Conservation (phyloP, 2,797 vertebrate species). For the Ibycter americanus region DNA sequence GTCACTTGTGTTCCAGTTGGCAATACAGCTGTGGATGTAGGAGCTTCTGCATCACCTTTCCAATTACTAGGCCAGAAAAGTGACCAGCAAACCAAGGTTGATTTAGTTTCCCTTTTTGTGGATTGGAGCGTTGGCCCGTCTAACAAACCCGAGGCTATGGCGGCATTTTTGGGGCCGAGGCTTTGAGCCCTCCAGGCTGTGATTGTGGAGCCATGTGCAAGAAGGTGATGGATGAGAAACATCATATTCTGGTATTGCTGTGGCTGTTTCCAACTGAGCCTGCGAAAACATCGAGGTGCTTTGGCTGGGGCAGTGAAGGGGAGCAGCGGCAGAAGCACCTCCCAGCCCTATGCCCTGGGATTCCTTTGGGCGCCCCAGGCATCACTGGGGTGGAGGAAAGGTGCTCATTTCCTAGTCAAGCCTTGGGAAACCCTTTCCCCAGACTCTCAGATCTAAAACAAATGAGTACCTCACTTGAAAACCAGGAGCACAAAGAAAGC, state of each 20-base stretch:
- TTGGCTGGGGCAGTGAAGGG: rapidly evolving
- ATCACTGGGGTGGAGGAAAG: neutral
- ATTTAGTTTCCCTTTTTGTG: neutral
- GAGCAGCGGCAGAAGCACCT: neutral
- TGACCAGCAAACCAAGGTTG: neutral
- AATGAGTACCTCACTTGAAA: neutral
- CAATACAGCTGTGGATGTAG: neutral
- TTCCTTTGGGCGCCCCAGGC: neutral
- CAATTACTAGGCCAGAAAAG: neutral
- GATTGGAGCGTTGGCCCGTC: neutral
- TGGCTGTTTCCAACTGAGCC: neutral
- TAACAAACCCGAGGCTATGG: neutral
- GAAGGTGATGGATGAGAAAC: neutral
- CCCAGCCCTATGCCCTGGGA: neutral
- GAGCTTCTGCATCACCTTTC: neutral
- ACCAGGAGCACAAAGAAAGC: neutral
- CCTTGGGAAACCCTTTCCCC: neutral
- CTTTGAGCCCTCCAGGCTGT: neutral
- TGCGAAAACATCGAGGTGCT: neutral
- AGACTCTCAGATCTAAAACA: neutral
- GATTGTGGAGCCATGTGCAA: rapidly evolving
- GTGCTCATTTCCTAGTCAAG: neutral
- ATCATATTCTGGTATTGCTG: neutral
- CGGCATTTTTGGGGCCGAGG: neutral
- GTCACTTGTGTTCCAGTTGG: neutral